Evolutionary conservation across 2,888 invertebrate species (phyloP), one percentile per base, ranked within the genome.

Genomic region (Lasioglossum morio): DNA sequence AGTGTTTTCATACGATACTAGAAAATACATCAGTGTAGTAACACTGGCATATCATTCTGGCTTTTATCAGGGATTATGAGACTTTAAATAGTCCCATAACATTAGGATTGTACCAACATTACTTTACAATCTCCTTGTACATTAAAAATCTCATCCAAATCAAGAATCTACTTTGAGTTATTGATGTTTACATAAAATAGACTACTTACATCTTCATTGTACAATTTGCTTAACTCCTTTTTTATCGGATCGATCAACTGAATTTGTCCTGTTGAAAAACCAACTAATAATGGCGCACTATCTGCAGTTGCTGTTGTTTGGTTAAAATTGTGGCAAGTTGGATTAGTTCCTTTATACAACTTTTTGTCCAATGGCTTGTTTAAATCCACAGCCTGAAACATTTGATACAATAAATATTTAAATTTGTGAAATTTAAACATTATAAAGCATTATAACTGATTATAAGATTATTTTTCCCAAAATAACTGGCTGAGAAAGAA

Each of bases 281-380:
- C 99, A 93, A 99, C 98, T 92, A 99, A 96, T 90, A 99, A 96
- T 79, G 98, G 98, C 37, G 98, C 98, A 95, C 98, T 98, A 86
- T 99, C 98, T 27, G 97, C 96, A 83, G 97, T 97, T 94, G 98
- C 98, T 77, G 98, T 97, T 90, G 97, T 96, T 77, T 97, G 96
- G 96, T 99, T 99, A 96, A 99, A 99, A 96, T 99, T 99, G 95
- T 99, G 99, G 95, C 99, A 99, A 43, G 99, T 99, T 30, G 99
- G 99, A 96, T 98, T 99, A 78, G 99, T 99, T 94, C 99, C 99
- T 96, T 99, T 99, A 96, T 99, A 99, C 94, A 99, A 97, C 95
- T 99, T 98, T 95, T 99, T 99, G 95, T 99, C 99, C 92, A 99
- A 97, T 69, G 99, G 99, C 95, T 99, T 99, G 89, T 98, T 98